These are phyloP conservation scores for Fissipunctia ypsillon DNA, from an alignment of 2,888 invertebrate species.

Conservation along the genomic window DNA sequence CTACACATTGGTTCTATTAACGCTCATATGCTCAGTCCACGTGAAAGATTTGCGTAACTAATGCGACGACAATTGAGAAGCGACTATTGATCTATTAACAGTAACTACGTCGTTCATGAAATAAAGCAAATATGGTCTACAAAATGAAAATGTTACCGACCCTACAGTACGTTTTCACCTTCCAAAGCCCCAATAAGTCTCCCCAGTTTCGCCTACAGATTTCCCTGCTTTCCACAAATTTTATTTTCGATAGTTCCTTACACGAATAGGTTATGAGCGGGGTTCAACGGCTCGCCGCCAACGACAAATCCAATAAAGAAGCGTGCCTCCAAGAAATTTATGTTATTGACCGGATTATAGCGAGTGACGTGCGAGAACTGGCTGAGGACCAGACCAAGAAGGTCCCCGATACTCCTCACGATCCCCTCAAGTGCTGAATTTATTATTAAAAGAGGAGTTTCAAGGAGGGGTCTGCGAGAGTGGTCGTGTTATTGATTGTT, in stretches of 20 bases:
- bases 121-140: neutral
- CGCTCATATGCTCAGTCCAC: conserved; percentile 43
- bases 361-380: conserved; percentile 84
- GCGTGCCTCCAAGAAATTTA: conserved; percentile 86
- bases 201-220: conserved; percentile 71
- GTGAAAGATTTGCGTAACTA: conserved; percentile 53
- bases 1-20: conserved; percentile 42
- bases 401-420: conserved; percentile 73
- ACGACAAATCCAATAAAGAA: conserved; percentile 88
- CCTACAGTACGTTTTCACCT: conserved; percentile 40
- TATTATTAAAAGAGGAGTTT: conserved; percentile 66
- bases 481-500: conserved; percentile 86
- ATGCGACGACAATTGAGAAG: conserved; percentile 48
- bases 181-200: conserved; percentile 56
- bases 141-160: conserved; percentile 22
- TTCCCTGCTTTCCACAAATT: conserved; percentile 76
- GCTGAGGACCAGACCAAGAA: conserved; percentile 74
- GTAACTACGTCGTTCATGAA: conserved; percentile 5
- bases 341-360: conserved; percentile 89
- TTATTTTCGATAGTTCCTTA: conserved; percentile 80
- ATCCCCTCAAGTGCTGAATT: conserved; percentile 66
- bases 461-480: conserved; percentile 75
- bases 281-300: conserved; percentile 82
- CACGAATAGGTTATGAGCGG: conserved; percentile 78
- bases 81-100: conserved; percentile 43